phyloP scores from a whole-genome alignment of 2,888 invertebrate genomes.

The Parnassius apollo region DNA sequence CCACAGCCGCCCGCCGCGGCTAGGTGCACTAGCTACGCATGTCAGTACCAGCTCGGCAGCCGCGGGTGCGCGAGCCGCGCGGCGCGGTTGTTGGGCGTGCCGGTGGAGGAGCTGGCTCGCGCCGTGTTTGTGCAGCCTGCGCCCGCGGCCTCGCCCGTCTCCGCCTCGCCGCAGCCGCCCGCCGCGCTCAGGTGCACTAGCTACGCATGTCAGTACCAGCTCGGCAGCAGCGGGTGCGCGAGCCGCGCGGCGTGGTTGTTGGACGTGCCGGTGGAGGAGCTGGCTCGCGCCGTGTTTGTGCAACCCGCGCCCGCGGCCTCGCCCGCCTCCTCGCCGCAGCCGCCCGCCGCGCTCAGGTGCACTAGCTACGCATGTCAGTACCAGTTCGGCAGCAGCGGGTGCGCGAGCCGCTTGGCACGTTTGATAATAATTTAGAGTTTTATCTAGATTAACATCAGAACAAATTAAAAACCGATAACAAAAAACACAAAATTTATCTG shows the following conservation, averaged over 20 bases:
- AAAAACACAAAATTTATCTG: no score
- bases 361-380: constrained; percentile 54
- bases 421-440: no score
- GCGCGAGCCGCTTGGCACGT: constrained; percentile 85
- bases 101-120: constrained; percentile 90
- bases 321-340: constrained; percentile 60
- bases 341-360: constrained; percentile 61
- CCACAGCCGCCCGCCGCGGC: constrained; percentile 58
- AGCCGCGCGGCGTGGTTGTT: constrained; percentile 86
- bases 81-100: constrained; percentile 87
- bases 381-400: constrained; percentile 90
- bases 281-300: constrained; percentile 89
- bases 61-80: constrained; percentile 88
- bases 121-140: constrained; percentile 86
- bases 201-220: constrained; percentile 80
- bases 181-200: constrained; percentile 53
- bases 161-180: constrained; percentile 66
- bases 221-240: constrained; percentile 88
- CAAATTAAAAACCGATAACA: no score
- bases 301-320: constrained; percentile 66
- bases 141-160: constrained; percentile 41
- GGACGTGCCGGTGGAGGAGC: constrained; percentile 91
- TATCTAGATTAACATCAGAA: no score
- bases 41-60: constrained; percentile 86
- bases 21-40: constrained; percentile 46